Evolutionary conservation across 2,113 vertebrate genomes (phyloP).

Genomic region (Bungarus multicinctus): DNA sequence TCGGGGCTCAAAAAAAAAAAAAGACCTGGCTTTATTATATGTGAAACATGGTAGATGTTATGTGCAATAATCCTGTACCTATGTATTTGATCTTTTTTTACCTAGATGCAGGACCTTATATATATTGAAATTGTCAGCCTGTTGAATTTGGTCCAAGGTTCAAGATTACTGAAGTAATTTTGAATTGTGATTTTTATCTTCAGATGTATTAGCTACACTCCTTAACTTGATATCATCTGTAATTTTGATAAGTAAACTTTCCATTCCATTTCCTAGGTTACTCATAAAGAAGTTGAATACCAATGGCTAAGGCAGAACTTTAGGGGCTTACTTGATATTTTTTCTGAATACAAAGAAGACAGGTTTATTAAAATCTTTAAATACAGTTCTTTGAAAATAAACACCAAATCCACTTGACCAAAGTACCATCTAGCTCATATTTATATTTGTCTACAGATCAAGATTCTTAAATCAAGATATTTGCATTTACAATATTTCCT

Average conservation of each 20-base stretch:
- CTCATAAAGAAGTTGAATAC: neutral
- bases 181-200: neutral
- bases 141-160: neutral
- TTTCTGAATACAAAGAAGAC: neutral
- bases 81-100: neutral
- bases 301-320: neutral
- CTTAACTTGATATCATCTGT: neutral
- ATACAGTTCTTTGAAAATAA: neutral
- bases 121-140: neutral
- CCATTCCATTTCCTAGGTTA: neutral
- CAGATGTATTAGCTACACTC: neutral
- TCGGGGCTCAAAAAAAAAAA: too few relatives aligned
- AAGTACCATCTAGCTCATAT: neutral
- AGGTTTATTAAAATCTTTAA: neutral
- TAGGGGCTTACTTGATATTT: neutral
- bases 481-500: neutral
- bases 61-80: neutral
- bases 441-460: neutral
- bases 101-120: neutral
- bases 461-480: neutral
- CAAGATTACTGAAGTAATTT: neutral
- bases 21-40: too few relatives aligned
- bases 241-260: neutral
- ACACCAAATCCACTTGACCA: neutral
- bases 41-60: too few relatives aligned